Conservation (phyloP, 2,888 invertebrate species). For the Meghimatium bilineatum region DNA sequence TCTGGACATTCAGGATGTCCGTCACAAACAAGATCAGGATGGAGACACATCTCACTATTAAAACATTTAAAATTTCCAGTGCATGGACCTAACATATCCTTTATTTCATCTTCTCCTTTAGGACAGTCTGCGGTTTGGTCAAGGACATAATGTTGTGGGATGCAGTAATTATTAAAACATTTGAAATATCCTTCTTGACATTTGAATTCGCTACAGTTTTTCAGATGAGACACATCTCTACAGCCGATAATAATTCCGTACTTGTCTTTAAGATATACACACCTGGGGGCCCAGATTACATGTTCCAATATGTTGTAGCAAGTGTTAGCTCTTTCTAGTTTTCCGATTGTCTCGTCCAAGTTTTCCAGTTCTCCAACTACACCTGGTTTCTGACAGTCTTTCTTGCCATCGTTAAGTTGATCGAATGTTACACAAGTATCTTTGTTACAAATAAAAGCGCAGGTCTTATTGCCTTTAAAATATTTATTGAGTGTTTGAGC, state of each 20-base stretch:
- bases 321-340: slow-evolving; percentile 1
- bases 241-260: background rate
- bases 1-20: slow-evolving; percentile 23
- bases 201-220: slow-evolving; percentile 7
- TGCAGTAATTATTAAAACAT: slow-evolving; percentile 12
- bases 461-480: background rate
- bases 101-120: slow-evolving; percentile 2
- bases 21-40: slow-evolving; percentile 36
- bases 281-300: background rate
- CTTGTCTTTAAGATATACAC: slow-evolving; percentile 27
- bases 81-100: background rate
- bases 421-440: background rate
- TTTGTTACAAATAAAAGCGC: slow-evolving; percentile 10
- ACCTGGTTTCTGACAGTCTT: no score
- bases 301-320: background rate
- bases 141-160: slow-evolving; percentile 21
- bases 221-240: slow-evolving; percentile 20
- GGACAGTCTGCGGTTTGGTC: slow-evolving; percentile 6
- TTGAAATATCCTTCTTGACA: slow-evolving; percentile 28
- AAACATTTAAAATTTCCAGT: slow-evolving; percentile 20
- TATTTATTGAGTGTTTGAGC: background rate
- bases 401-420: background rate
- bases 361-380: background rate
- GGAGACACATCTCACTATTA: slow-evolving; percentile 16
- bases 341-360: slow-evolving; percentile 11